Percentiles rank a stretch among this genome's conserved stretches.
Conservation (phyloP, 2,888 invertebrate genomes). For the Drosophila meridiana region DNA sequence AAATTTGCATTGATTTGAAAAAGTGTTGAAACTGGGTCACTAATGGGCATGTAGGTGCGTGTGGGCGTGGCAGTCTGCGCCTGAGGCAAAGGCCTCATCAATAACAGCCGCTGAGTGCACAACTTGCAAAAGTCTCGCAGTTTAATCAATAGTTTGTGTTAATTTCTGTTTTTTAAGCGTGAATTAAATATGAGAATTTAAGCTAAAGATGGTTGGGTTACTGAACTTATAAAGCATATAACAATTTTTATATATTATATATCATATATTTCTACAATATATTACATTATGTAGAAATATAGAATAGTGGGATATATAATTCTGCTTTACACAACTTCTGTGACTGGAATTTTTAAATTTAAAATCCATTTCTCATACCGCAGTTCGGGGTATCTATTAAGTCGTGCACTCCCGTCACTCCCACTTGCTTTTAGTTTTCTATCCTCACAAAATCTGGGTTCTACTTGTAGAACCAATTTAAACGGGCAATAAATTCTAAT, state of each 20-base stretch:
- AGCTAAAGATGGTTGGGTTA: background rate
- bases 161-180: background rate
- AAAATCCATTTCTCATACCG: no score
- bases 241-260: background rate
- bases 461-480: constrained; percentile 15
- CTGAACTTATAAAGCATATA: background rate
- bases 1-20: constrained; percentile 36
- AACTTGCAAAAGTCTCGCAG: constrained; percentile 4
- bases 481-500: constrained; percentile 33
- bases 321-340: no score
- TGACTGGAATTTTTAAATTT: no score
- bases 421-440: constrained; percentile 9
- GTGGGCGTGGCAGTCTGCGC: constrained; percentile 26
- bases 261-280: no score
- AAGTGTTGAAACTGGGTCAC: constrained; percentile 23
- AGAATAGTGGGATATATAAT: no score
- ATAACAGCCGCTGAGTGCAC: constrained; percentile 10
- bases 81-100: background rate
- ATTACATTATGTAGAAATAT: no score
- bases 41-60: constrained; percentile 2
- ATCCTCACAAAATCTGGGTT: constrained; percentile 24
- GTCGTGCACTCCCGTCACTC: background rate
- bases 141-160: constrained; percentile 34
- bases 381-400: background rate
- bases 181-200: background rate